These are phyloP conservation scores for Hyles euphorbiae DNA, from an alignment of 1,140 invertebrate species.

Conservation along the genomic window DNA sequence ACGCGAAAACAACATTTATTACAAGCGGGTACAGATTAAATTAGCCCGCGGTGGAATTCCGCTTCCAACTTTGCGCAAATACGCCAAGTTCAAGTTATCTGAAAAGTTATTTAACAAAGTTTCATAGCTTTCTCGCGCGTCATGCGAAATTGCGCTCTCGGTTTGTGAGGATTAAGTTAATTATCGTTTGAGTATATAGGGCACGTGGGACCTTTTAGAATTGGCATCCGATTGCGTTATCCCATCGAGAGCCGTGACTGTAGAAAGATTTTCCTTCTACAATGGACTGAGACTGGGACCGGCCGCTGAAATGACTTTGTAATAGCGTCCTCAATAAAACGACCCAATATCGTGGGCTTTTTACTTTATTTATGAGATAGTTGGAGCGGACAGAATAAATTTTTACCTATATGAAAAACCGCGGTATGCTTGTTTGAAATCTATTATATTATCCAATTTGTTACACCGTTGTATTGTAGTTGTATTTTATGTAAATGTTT, in stretches of 20 bases:
- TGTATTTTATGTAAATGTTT: too few species aligned
- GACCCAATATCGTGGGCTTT: constrained; percentile 53
- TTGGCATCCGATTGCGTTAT: constrained; percentile 53
- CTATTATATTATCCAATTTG: not conserved
- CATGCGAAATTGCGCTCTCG: constrained; percentile 60
- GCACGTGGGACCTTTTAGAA: constrained; percentile 48
- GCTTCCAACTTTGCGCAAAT: constrained; percentile 72
- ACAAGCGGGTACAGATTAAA: constrained; percentile 71
- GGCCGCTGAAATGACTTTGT: constrained; percentile 69
- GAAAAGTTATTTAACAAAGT: constrained; percentile 76
- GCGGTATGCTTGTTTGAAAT: constrained; percentile 6
- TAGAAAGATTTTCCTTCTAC: constrained; percentile 75
- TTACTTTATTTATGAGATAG: constrained; percentile 50
- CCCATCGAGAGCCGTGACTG: constrained; percentile 74
- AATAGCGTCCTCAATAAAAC: constrained; percentile 68
- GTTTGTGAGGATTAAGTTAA: constrained; percentile 56
- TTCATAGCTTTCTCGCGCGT: constrained; percentile 71
- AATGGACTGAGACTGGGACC: constrained; percentile 68
- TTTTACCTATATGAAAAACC: constrained; percentile 22
- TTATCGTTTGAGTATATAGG: constrained; percentile 51
- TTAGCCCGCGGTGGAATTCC: constrained; percentile 63
- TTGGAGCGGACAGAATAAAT: constrained; percentile 26
- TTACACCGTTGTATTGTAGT: too few species aligned
- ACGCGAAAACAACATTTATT: constrained; percentile 73
- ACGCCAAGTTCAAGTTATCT: constrained; percentile 74